Base-by-base conservation (phyloP, 64 coral and sea anemone species). In the Platygyra sinensis region DNA sequence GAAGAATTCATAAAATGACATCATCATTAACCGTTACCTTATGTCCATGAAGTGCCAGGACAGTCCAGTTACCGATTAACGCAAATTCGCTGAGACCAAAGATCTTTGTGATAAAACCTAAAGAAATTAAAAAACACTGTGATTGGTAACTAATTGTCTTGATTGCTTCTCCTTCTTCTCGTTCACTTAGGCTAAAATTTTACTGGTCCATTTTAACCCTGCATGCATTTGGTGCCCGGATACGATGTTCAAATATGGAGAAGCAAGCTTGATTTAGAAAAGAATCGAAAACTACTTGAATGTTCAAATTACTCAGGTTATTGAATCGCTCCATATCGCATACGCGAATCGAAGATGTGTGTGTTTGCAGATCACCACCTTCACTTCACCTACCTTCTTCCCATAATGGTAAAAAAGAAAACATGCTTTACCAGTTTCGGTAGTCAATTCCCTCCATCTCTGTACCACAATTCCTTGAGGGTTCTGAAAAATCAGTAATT, bases 21-120 rank as follows among this genome's bases (percentile, higher is more conserved):
- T 46, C 42, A 46, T 46, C 42, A 46, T 46, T 46, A 46, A 3
- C 42, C 42, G 3, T 10, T 11, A 91, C 95, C 91, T 86, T 29
- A 73, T 91, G 76, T 30, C 79, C 85, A 38, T 89, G 72, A 31
- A 77, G 93, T 88, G 88, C 80, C 14, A 89, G 60, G 20, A 94
- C 13, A 38, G 93, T 96, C 95, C 95, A 96, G 32, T 96, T 93
- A 17, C 95, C 95, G 27, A 94, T 87, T 86, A 96, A 25, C 8
- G 95, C 80, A 77, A 86, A 91, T 18, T 60, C 88, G 73, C 92
- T 60, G 9, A 96, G 91, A 17, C 64, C 52, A 24, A 96, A 67
- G 11, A 42, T 79, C 17, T 87, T 90, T 2, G 91, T 83, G 42
- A 96, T 96, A 76, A 96, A 90, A 50, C 95, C 95, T 96, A 62